Base-by-base conservation (phyloP, 2,113 vertebrate species). In the Anhinga anhinga region DNA sequence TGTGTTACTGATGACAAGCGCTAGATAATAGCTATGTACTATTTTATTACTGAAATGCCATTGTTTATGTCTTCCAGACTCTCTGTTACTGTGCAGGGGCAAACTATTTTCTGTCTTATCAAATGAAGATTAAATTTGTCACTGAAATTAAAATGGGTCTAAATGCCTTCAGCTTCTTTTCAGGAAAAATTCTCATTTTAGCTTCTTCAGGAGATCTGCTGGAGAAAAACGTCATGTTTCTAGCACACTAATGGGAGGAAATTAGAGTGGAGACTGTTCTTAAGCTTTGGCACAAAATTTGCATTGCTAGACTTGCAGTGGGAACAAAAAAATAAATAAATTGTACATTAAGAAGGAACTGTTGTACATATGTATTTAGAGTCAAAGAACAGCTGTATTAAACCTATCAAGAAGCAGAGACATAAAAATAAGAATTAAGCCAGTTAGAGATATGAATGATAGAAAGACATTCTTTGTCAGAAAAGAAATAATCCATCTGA, bases 401-500 rank as follows among this genome's bases (percentile, higher is more conserved):
- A 95, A 66, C 38, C 42, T 81, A 90, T 78, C 63, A 62, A 84
- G 65, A 93, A 92, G 17, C 42, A 83, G 66, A 85, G 40, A 34
- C 23, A 82, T 53, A 84, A 84, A 92, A 86, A 84, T 69, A 93
- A 62, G 67, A 89, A 89, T 88, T 63, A 72, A 65, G 34, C 34
- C 36, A 59, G 4, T 84, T 81, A 95, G 65, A 84, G 72, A 90
- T 56, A 91, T 19, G 44, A 92, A 91, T 85, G 73, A 92, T 87
- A 88, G 73, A 93, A 86, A 94, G 38, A 67, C 30, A 69, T 65
- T 84, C 78, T 83, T 89, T 82, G 36, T 66, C 78, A 91, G 84
- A 76, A 92, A 70, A 88, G 21, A 92, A 96, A 66, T 70, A 93
- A 92, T 74, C 32, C 19, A 26, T 93, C 66, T 74, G n/a, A 91